Evolutionary conservation across 1,140 invertebrate species (phyloP).

Genomic region (Globodera rostochiensis): DNA sequence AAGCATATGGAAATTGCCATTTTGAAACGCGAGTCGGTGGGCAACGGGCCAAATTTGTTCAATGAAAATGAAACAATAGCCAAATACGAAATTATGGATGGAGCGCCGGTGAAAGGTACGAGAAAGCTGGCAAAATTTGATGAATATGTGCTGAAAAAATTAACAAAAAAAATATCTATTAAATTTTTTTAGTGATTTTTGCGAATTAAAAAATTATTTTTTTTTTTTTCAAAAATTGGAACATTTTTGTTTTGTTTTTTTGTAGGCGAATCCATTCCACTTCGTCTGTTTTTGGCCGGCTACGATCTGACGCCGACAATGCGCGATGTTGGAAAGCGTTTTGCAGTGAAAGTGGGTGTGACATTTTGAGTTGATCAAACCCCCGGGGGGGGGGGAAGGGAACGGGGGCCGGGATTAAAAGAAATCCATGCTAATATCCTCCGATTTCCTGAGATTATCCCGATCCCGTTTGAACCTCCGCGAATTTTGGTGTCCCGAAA

Average conservation of each 20-base stretch:
- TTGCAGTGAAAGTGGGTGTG: conserved; percentile 78
- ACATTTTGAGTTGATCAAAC: too few species aligned
- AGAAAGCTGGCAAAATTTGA: too few species aligned
- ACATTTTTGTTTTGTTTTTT: conserved; percentile 1
- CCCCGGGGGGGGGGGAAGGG: too few species aligned
- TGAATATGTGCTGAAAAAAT: neutral
- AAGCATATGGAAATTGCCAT: conserved; percentile 99
- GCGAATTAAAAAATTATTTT: too few species aligned
- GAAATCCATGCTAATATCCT: too few species aligned
- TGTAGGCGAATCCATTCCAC: conserved; percentile 92
- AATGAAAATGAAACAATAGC: conserved; percentile 99
- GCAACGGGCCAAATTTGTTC: conserved; percentile 90
- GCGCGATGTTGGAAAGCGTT: conserved; percentile 99
- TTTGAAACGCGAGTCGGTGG: conserved; percentile 95
- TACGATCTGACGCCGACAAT: conserved; percentile 99
- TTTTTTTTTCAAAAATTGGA: too few species aligned
- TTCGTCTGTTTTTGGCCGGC: conserved; percentile 92
- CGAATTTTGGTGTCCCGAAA: too few species aligned
- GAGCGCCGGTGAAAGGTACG: conserved; percentile 85
- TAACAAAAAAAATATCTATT: neutral
- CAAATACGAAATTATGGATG: conserved; percentile 99
- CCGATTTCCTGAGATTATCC: too few species aligned
- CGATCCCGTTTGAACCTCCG: too few species aligned
- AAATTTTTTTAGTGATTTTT: neutral
- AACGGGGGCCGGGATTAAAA: too few species aligned